Base-by-base conservation (phyloP, 2,888 invertebrate species). In the Adineta ricciae region DNA sequence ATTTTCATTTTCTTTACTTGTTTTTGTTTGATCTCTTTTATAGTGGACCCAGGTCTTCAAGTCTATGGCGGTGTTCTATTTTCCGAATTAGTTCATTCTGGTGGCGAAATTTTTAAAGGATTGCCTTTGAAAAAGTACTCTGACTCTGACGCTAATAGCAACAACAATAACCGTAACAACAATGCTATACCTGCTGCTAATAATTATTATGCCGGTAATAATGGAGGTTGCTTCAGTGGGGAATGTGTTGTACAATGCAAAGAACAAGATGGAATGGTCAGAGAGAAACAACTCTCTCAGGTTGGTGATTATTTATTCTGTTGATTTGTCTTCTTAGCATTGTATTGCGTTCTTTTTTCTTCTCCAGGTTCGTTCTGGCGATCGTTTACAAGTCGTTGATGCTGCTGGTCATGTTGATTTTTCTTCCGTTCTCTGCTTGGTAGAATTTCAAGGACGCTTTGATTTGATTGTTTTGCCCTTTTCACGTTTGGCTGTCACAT, bases 101-200 rank as follows among this genome's bases (percentile, higher is more conserved):
- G 54, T 54, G 54, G 54, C 54, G 54, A 54, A n/a, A 54, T 54
- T 54, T 54, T 54, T 54, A 54, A 54, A 54, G 54, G 54, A 54
- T 54, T 54, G 54, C 54, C 54, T 54, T 54, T 56, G 56, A 56
- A 56, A 56, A 56, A 56, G 56, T 56, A 56, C 56, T 56, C 56
- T 56, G n/a, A 56, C 56, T 11, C 14, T 56, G 27, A 56, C 32
- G 56, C 56, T 27, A 56, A 56, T 27, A 56, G 56, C n/a, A 27
- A 56, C 56, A 56, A 56, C 56, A 56, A 56, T 56, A 56, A 56
- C 56, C n/a, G 56, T 27, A 27, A 56, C 56, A 56, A 56, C 56
- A 56, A 56, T 56, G n/a, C 27, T 27, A 11, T 24, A 56, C 0
- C 27, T 56, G 56, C 9, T 9, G 56, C 56, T 56, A 14, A 56